Evolutionary conservation across 1,140 invertebrate genomes (phyloP).

Genomic region (Hyposmocoma kahamanoa): DNA sequence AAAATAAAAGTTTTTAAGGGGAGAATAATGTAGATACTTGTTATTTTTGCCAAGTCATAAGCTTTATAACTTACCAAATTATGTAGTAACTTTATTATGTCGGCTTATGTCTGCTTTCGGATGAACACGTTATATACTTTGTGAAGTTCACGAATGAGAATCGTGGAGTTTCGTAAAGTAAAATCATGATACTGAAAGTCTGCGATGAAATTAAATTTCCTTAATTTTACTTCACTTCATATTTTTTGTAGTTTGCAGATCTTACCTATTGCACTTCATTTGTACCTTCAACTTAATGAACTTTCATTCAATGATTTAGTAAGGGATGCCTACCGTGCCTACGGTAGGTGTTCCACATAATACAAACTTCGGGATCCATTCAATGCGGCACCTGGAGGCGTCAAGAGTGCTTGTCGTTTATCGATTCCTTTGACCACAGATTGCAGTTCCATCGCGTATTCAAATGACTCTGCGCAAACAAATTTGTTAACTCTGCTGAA

Average conservation of each 20-base stretch:
- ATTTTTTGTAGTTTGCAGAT: too few species aligned
- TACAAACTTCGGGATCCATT: too few species aligned
- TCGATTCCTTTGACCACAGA: background rate
- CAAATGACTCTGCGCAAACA: background rate
- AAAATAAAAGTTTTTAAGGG: conserved; percentile 34
- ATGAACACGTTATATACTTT: conserved; percentile 1
- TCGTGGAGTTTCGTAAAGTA: background rate
- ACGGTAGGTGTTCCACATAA: too few species aligned
- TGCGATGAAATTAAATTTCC: too few species aligned
- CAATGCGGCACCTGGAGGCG: too few species aligned
- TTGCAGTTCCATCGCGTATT: conserved; percentile 1
- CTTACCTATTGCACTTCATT: too few species aligned
- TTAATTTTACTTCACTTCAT: too few species aligned
- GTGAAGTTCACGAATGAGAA: background rate
- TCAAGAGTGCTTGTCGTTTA: too few species aligned
- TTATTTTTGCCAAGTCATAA: conserved; percentile 23
- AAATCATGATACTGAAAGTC: conserved; percentile 1
- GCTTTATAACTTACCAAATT: conserved; percentile 25
- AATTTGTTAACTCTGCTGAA: background rate
- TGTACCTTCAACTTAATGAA: too few species aligned
- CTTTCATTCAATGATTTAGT: too few species aligned
- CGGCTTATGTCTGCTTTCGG: background rate
- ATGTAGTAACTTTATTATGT: conserved; percentile 8
- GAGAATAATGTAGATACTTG: conserved; percentile 10
- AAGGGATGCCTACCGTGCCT: too few species aligned